Evolutionary conservation across 2,888 invertebrate genomes (phyloP).

Genomic region (Callosobruchus maculatus): DNA sequence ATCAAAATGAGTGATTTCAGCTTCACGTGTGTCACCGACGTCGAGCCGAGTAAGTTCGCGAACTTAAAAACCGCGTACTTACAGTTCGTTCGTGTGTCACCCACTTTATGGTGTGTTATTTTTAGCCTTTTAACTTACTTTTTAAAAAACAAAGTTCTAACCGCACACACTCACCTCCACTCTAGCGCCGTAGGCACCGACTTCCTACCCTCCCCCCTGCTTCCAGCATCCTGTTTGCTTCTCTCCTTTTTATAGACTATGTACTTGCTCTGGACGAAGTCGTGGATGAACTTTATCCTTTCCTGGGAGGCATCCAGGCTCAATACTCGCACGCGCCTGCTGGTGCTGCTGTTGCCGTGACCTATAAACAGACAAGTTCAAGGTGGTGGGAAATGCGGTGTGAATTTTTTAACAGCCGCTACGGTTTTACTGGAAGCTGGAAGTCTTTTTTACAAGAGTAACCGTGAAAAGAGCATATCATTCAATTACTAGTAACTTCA

Average conservation of each 20-base stretch:
- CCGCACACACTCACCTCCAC: neutral
- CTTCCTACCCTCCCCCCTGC: neutral
- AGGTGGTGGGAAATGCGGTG: neutral
- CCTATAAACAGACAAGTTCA: neutral
- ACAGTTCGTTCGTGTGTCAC: too few species aligned
- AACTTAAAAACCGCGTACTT: too few species aligned
- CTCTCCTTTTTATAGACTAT: conserved; percentile 16
- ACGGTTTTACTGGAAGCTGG: too few species aligned
- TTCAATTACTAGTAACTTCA: too few species aligned
- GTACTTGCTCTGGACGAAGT: conserved; percentile 17
- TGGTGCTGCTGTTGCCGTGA: neutral
- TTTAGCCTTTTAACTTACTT: too few species aligned
- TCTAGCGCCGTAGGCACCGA: neutral
- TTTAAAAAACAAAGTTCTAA: neutral
- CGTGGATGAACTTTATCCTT: conserved; percentile 13
- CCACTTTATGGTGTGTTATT: too few species aligned
- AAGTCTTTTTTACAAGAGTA: too few species aligned
- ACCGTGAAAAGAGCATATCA: too few species aligned
- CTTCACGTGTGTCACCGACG: too few species aligned
- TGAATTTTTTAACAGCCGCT: neutral
- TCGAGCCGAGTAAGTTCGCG: too few species aligned
- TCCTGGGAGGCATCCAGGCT: conserved; percentile 15
- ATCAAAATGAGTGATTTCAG: too few species aligned
- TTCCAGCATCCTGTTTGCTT: neutral
- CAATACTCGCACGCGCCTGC: conserved; percentile 19